Evolutionary conservation across 2,888 invertebrate species (phyloP).

Genomic region (Drosophila monieri): DNA sequence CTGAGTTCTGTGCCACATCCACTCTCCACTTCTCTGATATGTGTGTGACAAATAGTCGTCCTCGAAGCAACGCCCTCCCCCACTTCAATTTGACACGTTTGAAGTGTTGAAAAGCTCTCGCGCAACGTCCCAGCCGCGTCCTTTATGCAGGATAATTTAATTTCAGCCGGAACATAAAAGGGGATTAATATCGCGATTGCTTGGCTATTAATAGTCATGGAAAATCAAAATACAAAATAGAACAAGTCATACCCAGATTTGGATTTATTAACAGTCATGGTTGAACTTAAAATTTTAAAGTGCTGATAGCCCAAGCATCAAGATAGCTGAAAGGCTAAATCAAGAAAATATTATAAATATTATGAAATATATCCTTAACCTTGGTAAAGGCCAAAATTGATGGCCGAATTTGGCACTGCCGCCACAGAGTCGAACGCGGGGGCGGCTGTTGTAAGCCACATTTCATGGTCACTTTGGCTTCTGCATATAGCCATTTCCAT

Average conservation of each 20-base stretch:
- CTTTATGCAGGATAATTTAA: slow-evolving; percentile 37
- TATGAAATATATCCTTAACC: not conserved
- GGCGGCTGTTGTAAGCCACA: slow-evolving; percentile 3
- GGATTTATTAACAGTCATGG: not conserved
- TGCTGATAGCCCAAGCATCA: no score
- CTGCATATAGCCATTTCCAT: slow-evolving; percentile 26
- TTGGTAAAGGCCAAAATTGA: not conserved
- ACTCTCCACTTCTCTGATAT: not conserved
- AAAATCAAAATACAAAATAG: slow-evolving; percentile 4
- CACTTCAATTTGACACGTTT: slow-evolving; percentile 54
- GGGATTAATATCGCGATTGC: slow-evolving; percentile 36
- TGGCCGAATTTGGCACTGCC: not conserved
- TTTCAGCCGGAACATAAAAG: slow-evolving; percentile 34
- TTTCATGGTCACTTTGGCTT: slow-evolving; percentile 36
- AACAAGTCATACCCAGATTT: not conserved
- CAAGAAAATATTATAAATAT: not conserved
- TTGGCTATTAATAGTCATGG: slow-evolving; percentile 36
- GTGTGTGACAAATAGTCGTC: slow-evolving; percentile 43
- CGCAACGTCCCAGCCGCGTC: slow-evolving; percentile 29
- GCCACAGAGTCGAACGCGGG: not conserved
- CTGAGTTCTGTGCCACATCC: not conserved
- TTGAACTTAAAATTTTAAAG: not conserved
- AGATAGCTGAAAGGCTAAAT: no score
- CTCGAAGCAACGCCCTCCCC: slow-evolving; percentile 36
- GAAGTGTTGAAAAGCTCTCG: slow-evolving; percentile 52